Base-by-base conservation (phyloP, 2,888 invertebrate genomes). In the Cryptus viduatorius region DNA sequence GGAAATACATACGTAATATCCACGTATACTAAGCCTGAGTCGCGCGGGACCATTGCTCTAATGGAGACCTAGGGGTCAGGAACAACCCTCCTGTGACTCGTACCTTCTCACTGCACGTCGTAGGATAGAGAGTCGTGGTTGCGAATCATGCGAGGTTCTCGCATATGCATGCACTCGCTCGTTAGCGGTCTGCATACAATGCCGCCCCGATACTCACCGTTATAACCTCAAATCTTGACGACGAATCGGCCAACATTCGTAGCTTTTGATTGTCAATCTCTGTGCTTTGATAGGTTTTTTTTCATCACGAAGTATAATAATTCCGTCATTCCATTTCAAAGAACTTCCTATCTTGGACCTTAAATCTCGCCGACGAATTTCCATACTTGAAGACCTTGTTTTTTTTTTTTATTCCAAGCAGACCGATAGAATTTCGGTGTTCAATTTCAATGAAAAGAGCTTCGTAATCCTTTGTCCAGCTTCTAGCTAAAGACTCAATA, bases 51-150 rank as follows among this genome's bases (percentile, higher is more conserved):
- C 59, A 50, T 56, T 44, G 76, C 53, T 50, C 79, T 84, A 82
- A 86, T 86, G 83, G 84, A 81, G 81, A 75, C 44, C 72, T 75
- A 71, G 79, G 31, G 81, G 84, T 83, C 78, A 65, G 61, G 77
- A 16, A 65, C 75, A 76, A 86, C 48, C 79, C 71, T 76, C 81
- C 42, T 50, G 75, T 59, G 80, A 53, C 78, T 77, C 78, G 72
- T 79, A 69, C 68, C 64, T 79, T 56, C 75, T 79, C 83, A 37
- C 65, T 59, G 59, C 42, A 48, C 24, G 67, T 16, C 44, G 19
- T 10, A 24, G 65, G 67, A 12, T 42, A 68, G 50, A 79, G 80
- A 81, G 59, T 59, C 29, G 29, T 31, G 3, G 56, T 56, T 71
- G 80, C 64, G 87, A 81, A 85, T 80, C 67, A 78, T 83, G 77